Percentiles rank a stretch among this genome's conserved stretches.
Conservation (phyloP, 2,888 invertebrate genomes). For the Yponomeuta plumbellus region DNA sequence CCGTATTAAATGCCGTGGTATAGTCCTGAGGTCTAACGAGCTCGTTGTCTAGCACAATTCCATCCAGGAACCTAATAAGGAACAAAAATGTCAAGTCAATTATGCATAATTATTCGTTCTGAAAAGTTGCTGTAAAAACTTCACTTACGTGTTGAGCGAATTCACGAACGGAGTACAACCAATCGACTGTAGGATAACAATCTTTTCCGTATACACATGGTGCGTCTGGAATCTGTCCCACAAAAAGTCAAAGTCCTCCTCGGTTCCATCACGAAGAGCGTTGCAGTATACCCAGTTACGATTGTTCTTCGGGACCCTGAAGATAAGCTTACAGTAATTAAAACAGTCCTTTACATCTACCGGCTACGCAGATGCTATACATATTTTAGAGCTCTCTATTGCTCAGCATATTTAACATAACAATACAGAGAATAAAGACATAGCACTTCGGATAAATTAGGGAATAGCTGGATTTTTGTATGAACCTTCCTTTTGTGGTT, state of each 20-base stretch:
- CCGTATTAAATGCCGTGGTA: constrained; percentile 56
- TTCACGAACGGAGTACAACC: constrained; percentile 78
- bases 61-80: constrained; percentile 41
- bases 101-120: neutral
- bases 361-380: too few relatives aligned
- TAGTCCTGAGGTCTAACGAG: constrained; percentile 69
- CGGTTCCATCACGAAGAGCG: constrained; percentile 79
- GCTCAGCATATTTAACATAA: too few relatives aligned
- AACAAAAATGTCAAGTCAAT: neutral
- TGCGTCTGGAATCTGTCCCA: constrained; percentile 77
- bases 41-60: constrained; percentile 41
- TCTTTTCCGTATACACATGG: constrained; percentile 82
- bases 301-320: constrained; percentile 61
- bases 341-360: too few relatives aligned
- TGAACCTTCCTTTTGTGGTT: too few relatives aligned
- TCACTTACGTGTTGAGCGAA: constrained; percentile 68
- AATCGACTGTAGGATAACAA: constrained; percentile 78
- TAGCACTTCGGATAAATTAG: too few relatives aligned
- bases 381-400: too few relatives aligned
- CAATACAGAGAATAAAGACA: too few relatives aligned
- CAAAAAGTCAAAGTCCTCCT: constrained; percentile 79
- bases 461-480: too few relatives aligned
- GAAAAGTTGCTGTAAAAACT: neutral
- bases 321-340: constrained; percentile 7
- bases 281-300: constrained; percentile 85